Conservation (phyloP, 92 coral and sea anemone genomes). For the Desmophyllum pertusum region DNA sequence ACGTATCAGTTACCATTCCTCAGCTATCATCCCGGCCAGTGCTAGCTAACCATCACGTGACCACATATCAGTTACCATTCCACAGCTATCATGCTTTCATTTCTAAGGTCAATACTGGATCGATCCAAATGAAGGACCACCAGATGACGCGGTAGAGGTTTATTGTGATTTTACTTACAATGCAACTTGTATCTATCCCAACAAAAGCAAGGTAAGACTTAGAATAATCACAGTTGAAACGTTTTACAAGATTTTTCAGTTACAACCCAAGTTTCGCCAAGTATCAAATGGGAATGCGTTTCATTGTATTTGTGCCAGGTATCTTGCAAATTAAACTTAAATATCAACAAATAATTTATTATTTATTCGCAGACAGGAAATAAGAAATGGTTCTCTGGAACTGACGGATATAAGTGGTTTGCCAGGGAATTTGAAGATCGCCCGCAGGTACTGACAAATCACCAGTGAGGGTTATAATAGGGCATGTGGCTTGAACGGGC, state of each 20-base stretch:
- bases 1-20: too few species aligned
- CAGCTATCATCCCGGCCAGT: too few species aligned
- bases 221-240: too few species aligned
- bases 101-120: conserved; percentile 81
- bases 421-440: conserved; percentile 73
- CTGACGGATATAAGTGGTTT: conserved; percentile 95
- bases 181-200: conserved; percentile 82
- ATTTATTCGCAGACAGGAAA: conserved; percentile 71
- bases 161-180: conserved; percentile 77
- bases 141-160: conserved; percentile 77
- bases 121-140: conserved; percentile 91
- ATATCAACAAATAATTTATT: neutral
- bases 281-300: neutral
- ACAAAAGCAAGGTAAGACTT: conserved; percentile 61
- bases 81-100: too few species aligned
- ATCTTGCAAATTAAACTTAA: neutral
- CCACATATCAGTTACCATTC: too few species aligned
- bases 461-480: too few species aligned
- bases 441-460: conserved; percentile 76
- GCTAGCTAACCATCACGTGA: too few species aligned
- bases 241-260: too few species aligned
- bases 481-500: too few species aligned
- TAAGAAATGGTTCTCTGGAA: conserved; percentile 93
- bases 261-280: neutral
- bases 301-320: neutral